Base-by-base conservation (phyloP, 2,888 invertebrate species). In the Drosophila mettleri region DNA sequence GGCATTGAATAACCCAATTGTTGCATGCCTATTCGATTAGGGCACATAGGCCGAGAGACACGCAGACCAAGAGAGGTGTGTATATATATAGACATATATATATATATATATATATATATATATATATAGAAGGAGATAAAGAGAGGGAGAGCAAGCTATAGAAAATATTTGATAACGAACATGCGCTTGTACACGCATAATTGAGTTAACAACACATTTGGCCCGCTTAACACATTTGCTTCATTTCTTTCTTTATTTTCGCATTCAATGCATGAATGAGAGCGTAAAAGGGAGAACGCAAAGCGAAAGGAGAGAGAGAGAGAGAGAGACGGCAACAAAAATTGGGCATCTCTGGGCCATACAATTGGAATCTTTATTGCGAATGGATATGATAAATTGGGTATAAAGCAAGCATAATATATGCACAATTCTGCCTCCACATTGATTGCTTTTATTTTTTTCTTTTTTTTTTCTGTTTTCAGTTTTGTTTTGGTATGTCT, bases 171-270 rank as follows among this genome's bases (percentile, higher is more conserved):
- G 43, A 33, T 38, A 31, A n/a, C 24, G 39, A n/a, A 27, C 31
- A 34, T 16, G 18, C 27, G 24, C 34, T 34, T 34, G 6, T 20
- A 12, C 27, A 33, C 29, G 10, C 31, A 12, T 39, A 61, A 59
- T 59, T 48, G 27, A 39, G 38, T 27, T 39, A 62, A 48, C 16
- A 62, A 48, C 27, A 39, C 48, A 60, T 62, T 62, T 55, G 33
- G 31, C n/a, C 22, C 46, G 33, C 24, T 48, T 10, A 33, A 34
- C 34, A 41, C 27, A 41, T 54, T 54, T 54, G 31, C 54, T 24
- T 33, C 38, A 43, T 43, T 33, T 43, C 48, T 12, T 33, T 33
- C 20, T 31, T 29, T 18, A 29, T 31, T 20, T 31, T n/a, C 29
- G 2, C 48, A 18, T 33, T 14, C 48, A 31, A 48, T 48, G 20